Evolutionary conservation across 2,113 vertebrate genomes (phyloP).

Genomic region (Choloepus hoffmanni): DNA sequence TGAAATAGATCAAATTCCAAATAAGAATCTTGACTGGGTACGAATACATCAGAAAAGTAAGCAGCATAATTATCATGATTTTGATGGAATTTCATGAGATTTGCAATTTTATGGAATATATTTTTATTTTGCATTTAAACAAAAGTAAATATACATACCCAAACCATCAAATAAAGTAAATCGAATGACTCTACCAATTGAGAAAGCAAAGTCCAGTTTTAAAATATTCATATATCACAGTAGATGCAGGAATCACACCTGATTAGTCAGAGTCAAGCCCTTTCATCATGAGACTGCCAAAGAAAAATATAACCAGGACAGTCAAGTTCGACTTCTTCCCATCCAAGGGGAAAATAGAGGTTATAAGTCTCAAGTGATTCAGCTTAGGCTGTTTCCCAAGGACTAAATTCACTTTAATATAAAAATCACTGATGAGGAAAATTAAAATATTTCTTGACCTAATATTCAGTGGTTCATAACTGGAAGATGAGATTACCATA

Average conservation of each 20-base stretch:
- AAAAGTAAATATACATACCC: background rate
- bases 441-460: slow-evolving; percentile 46
- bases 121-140: background rate
- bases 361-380: background rate
- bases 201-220: background rate
- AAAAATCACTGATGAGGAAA: background rate
- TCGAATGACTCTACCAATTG: background rate
- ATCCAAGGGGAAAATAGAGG: background rate
- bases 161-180: background rate
- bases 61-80: background rate
- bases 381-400: background rate
- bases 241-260: background rate
- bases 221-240: background rate
- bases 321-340: background rate
- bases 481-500: slow-evolving; percentile 8
- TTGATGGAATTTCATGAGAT: background rate
- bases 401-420: slow-evolving; percentile 28
- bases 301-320: background rate
- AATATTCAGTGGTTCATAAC: background rate
- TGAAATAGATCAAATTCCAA: background rate
- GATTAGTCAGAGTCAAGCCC: background rate
- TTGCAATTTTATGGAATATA: background rate
- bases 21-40: background rate
- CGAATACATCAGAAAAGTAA: background rate
- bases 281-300: background rate